These are phyloP conservation scores for Rallus crepitans DNA, from an alignment of 2,797 vertebrate species.

Conservation along the genomic window DNA sequence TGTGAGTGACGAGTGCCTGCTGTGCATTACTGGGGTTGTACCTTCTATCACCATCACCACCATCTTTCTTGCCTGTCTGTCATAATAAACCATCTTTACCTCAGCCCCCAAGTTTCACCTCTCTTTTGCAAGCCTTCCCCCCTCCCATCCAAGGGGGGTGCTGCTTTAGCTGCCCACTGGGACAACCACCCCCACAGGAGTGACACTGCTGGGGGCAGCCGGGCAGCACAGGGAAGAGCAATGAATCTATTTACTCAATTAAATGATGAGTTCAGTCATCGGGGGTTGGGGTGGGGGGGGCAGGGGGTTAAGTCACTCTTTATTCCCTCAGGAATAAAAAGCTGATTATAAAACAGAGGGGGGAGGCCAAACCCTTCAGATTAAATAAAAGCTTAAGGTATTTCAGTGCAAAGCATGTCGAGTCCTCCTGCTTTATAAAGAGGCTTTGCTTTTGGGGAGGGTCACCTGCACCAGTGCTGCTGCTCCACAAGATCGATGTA, in stretches of 20 bases:
- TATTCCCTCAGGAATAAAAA: constrained; percentile 48
- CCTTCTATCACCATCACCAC: no score
- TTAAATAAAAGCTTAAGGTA: constrained; percentile 60
- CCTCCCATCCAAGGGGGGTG: no score
- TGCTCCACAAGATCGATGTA: neutral
- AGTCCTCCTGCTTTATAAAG: constrained; percentile 54
- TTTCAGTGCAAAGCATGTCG: neutral
- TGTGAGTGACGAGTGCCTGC: no score
- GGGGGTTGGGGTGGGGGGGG: no score
- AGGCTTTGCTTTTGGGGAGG: neutral
- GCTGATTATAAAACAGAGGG: constrained; percentile 49
- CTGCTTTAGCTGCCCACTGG: no score
- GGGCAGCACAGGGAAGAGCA: neutral
- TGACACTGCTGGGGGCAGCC: neutral
- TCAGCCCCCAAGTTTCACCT: no score
- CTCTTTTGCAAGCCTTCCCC: no score
- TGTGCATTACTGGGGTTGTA: no score
- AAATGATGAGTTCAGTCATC: neutral
- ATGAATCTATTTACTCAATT: constrained; percentile 12
- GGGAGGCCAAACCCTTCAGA: neutral
- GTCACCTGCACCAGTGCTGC: neutral
- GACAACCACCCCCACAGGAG: no score
- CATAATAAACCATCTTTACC: no score
- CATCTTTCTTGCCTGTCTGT: no score
- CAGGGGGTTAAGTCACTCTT: neutral